Evolutionary conservation across 2,888 invertebrate genomes (phyloP).

Genomic region (Sarcophaga rosellei): DNA sequence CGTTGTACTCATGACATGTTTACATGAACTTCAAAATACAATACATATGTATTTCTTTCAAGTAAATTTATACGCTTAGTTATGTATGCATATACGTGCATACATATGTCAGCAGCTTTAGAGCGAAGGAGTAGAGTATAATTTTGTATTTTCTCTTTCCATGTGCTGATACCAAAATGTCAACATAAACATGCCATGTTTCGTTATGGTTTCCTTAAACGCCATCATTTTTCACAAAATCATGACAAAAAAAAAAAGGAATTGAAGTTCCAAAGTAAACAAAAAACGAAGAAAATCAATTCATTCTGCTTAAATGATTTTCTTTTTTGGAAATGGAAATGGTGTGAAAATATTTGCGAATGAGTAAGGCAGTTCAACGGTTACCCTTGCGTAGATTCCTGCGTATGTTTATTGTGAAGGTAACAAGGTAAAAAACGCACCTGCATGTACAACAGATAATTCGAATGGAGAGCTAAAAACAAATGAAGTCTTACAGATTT

Average conservation of each 20-base stretch:
- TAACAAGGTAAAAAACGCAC: no score
- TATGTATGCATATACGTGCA: background rate
- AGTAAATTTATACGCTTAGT: no score
- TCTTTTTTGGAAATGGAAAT: background rate
- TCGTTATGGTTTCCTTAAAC: conserved; percentile 40
- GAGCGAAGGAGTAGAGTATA: background rate
- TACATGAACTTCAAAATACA: background rate
- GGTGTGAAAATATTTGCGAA: no score
- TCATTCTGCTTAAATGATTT: background rate
- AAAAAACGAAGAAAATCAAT: conserved; percentile 8
- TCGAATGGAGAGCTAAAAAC: no score
- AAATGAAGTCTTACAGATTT: no score
- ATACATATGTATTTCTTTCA: background rate
- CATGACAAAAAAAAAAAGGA: background rate
- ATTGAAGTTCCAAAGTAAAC: no score
- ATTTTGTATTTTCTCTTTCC: background rate
- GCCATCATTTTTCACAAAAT: background rate
- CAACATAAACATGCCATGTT: conserved; percentile 50
- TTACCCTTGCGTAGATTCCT: no score
- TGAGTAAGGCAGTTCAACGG: no score
- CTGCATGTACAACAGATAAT: no score
- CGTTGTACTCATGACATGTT: conserved; percentile 39
- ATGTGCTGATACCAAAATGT: conserved; percentile 60
- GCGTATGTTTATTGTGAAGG: no score
- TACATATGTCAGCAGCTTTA: conserved; percentile 10